Conservation (phyloP, 1,140 invertebrate species). For the Drepana arcuata region DNA sequence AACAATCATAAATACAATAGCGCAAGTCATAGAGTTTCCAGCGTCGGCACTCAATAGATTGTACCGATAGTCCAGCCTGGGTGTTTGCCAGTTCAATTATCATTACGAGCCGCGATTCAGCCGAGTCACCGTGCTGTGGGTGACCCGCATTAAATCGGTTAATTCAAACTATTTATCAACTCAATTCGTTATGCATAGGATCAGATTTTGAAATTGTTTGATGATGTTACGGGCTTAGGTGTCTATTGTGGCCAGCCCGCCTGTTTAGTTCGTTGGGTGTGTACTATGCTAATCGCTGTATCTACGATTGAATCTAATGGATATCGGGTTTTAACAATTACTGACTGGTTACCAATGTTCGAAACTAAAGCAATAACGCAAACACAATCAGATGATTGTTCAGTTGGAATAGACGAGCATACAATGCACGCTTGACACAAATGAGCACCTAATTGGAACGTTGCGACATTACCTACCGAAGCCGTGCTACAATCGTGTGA, state of each 20-base stretch:
- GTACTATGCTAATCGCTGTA: conserved; percentile 54
- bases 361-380: no score
- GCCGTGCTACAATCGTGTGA: conserved; percentile 36
- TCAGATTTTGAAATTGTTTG: conserved; percentile 70
- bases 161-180: conserved; percentile 72
- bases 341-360: conserved; percentile 31
- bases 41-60: conserved; percentile 56
- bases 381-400: no score
- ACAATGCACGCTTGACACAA: conserved; percentile 65
- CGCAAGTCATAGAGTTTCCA: conserved; percentile 64
- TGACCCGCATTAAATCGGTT: conserved; percentile 71
- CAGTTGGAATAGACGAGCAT: conserved; percentile 51
- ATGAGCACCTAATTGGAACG: conserved; percentile 67
- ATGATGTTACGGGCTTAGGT: conserved; percentile 60
- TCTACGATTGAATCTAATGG: conserved; percentile 54
- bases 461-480: conserved; percentile 51
- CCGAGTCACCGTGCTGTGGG: conserved; percentile 58
- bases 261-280: conserved; percentile 62
- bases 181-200: conserved; percentile 69
- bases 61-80: conserved; percentile 52
- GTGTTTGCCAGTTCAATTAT: conserved; percentile 72
- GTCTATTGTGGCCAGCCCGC: conserved; percentile 44
- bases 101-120: conserved; percentile 58
- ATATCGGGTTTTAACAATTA: no score
- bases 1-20: conserved; percentile 64